Conservation (phyloP, 2,888 invertebrate genomes). For the Athalia rosae region DNA sequence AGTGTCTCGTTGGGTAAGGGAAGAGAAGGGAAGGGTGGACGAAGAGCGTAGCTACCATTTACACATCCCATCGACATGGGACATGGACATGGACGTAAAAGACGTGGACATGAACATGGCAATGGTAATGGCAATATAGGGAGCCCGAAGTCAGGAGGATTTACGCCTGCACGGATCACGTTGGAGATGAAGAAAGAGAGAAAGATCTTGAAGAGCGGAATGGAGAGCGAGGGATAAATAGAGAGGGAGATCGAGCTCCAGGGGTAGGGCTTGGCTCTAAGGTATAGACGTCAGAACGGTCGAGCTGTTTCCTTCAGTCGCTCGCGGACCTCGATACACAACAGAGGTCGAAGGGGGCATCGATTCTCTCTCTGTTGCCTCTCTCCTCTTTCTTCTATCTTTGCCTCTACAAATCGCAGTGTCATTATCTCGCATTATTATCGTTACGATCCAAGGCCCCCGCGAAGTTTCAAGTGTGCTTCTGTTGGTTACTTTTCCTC, state of each 20-base stretch:
- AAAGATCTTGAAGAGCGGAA: not conserved
- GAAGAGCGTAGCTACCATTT: too few species aligned
- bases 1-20: constrained; percentile 34
- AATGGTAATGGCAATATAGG: constrained; percentile 12
- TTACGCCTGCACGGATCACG: constrained; percentile 38
- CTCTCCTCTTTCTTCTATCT: constrained; percentile 32
- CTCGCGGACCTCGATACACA: constrained; percentile 43
- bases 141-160: constrained; percentile 29
- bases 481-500: constrained; percentile 13
- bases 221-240: constrained; percentile 36
- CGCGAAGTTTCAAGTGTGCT: constrained; percentile 39
- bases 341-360: constrained; percentile 45
- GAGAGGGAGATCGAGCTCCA: constrained; percentile 40
- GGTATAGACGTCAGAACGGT: constrained; percentile 40
- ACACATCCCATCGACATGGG: not conserved
- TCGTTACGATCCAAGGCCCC: constrained; percentile 5
- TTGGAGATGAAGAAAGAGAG: constrained; percentile 32
- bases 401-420: constrained; percentile 13
- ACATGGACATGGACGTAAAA: constrained; percentile 26
- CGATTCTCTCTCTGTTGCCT: constrained; percentile 18
- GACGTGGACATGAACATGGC: constrained; percentile 35
- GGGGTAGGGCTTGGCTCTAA: constrained; percentile 30
- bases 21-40: constrained; percentile 15
- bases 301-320: constrained; percentile 44
- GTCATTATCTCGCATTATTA: constrained; percentile 2